These are phyloP conservation scores for Bryconaethiops microstoma DNA, from an alignment of 2,797 vertebrate genomes.

Conservation along the genomic window DNA sequence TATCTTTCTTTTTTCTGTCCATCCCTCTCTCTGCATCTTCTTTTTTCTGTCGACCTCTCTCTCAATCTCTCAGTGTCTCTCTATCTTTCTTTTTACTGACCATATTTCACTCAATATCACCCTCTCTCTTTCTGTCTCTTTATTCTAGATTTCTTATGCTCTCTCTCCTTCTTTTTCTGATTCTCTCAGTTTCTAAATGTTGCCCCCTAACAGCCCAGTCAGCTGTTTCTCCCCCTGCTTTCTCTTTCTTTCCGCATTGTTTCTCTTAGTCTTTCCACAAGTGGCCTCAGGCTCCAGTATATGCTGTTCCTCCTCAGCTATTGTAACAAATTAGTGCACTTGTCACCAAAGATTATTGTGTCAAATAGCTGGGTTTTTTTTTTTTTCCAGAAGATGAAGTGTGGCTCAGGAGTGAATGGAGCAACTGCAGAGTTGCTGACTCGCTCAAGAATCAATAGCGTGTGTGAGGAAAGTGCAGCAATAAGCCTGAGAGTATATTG, in stretches of 20 bases:
- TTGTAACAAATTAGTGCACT: conserved; percentile 63
- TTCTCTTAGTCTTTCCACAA: conserved; percentile 49
- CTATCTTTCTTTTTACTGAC: neutral
- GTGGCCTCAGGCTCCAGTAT: conserved; percentile 58
- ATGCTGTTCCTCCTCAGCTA: conserved; percentile 56
- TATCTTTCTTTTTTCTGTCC: neutral
- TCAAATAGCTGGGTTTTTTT: conserved; percentile 46
- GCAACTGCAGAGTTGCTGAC: conserved; percentile 50
- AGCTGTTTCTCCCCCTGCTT: neutral
- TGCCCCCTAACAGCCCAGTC: too few relatives aligned
- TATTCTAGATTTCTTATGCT: neutral
- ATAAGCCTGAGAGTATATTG: conserved; percentile 1
- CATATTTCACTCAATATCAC: neutral
- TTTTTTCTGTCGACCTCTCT: neutral
- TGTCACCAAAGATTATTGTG: conserved; percentile 59
- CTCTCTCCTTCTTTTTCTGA: neutral
- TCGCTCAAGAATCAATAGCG: conserved; percentile 48
- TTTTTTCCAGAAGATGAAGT: conserved; percentile 39
- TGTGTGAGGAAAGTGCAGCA: conserved; percentile 38
- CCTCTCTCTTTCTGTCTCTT: neutral
- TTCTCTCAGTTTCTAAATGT: neutral
- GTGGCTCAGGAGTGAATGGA: conserved; percentile 38
- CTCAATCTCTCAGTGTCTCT: neutral
- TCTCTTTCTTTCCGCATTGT: conserved; percentile 44
- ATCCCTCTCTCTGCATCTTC: neutral